These are phyloP conservation scores for Bugula neritina DNA, from an alignment of 2,888 invertebrate genomes.

Conservation along the genomic window DNA sequence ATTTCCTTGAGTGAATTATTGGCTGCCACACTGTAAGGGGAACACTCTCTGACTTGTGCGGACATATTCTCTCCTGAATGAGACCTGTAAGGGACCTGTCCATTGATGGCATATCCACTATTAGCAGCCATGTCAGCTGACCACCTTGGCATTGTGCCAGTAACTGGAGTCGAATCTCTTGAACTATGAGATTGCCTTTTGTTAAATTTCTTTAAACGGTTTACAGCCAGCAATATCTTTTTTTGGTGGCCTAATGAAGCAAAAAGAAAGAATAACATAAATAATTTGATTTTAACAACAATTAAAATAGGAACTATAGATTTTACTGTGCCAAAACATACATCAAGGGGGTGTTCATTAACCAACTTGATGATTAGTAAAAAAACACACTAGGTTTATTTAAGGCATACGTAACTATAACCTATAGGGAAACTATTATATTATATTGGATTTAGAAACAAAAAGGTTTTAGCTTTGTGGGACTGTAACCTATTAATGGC, in stretches of 20 bases:
- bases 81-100: neutral
- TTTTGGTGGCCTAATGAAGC: slow-evolving; percentile 82
- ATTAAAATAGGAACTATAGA: slow-evolving; percentile 5
- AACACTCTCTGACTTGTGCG: neutral
- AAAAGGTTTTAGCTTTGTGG: too few species aligned
- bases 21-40: slow-evolving; percentile 9
- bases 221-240: slow-evolving; percentile 92
- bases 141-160: slow-evolving; percentile 20
- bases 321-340: slow-evolving; percentile 8
- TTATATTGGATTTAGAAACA: too few species aligned
- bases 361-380: slow-evolving; percentile 6
- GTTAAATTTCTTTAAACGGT: slow-evolving; percentile 78
- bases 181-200: slow-evolving; percentile 24
- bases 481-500: neutral
- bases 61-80: slow-evolving; percentile 19
- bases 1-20: slow-evolving; percentile 14
- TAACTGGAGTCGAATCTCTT: slow-evolving; percentile 4
- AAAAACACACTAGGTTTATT: slow-evolving; percentile 10
- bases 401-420: neutral
- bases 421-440: neutral
- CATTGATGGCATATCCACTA: neutral
- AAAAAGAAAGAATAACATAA: too few species aligned
- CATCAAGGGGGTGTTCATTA: slow-evolving; percentile 9
- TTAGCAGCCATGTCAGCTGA: slow-evolving; percentile 26
- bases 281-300: too few species aligned